A percentile compares a stretch with the other conserved stretches of the same genome.
Evolutionary conservation across 2,888 invertebrate genomes (phyloP).

Genomic region (Eupithecia subfuscata): DNA sequence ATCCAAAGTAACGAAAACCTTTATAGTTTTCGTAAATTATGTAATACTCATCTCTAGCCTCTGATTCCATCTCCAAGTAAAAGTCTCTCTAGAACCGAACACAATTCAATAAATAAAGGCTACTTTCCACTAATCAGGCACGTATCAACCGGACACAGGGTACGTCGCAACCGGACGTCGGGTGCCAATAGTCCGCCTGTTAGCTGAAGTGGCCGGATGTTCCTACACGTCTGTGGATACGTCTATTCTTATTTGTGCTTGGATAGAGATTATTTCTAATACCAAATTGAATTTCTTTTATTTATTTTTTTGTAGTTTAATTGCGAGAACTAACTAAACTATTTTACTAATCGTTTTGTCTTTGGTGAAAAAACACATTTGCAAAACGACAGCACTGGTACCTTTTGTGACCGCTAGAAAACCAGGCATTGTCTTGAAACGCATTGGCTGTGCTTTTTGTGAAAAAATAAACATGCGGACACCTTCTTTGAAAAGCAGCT

Average conservation of each 20-base stretch:
- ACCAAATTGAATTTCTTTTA: neutral
- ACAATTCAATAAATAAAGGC: neutral
- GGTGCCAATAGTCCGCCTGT: neutral
- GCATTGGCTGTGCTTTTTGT: no score
- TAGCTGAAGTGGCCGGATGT: slow-evolving; percentile 1
- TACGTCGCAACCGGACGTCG: neutral
- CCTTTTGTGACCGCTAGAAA: no score
- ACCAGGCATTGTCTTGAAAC: no score
- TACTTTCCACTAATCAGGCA: neutral
- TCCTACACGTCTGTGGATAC: neutral
- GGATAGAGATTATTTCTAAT: neutral
- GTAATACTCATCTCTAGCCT: neutral
- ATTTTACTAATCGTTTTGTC: no score
- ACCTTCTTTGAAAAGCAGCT: no score
- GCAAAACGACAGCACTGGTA: no score
- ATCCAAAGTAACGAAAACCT: no score
- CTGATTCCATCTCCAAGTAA: neutral
- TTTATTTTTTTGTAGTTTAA: no score
- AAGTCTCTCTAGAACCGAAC: no score
- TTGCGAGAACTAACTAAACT: no score
- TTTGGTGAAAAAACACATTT: no score
- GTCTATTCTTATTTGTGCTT: neutral
- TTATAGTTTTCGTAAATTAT: neutral
- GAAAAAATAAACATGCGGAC: no score
- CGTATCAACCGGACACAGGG: neutral